Evolutionary conservation across 2,797 vertebrate species (phyloP), one percentile per base, ranked within the genome.

Genomic region (Halcyon leucocephala): DNA sequence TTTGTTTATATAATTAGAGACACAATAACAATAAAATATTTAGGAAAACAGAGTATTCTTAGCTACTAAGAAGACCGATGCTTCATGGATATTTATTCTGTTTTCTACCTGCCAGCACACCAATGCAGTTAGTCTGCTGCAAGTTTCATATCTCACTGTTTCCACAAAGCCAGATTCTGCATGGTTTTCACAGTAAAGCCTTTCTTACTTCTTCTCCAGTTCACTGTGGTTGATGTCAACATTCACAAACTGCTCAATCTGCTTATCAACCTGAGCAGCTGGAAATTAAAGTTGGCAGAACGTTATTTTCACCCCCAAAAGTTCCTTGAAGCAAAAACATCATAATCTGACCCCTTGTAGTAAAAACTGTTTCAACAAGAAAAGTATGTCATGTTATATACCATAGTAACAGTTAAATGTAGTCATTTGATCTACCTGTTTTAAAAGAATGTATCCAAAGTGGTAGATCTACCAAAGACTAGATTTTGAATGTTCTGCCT

Each of bases 21-120:
- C 35, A 58, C 25, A 79, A 78, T 72, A 91, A 51, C 31, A 94
- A 74, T 51, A 76, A 88, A 95, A 84, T 79, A 84, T 70, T 84
- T 62, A 42, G 31, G 26, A 83, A 95, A 84, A 90, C 25, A 88
- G 83, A 79, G 12, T 83, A 19, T 58, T 76, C 58, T 79, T 54
- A 84, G 8, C 42, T 93, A 66, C 61, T 77, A 79, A 83, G 28
- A 1, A 12, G 46, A 61, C 49, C 7, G 12, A 69, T 5, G 33
- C 29, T 92, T 86, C 12, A 5, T 6, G 71, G 58, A n/a, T 60
- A 31, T 54, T 92, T 82, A 67, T 51, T 89, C n/a, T 54, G 52
- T 35, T 88, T 83, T 41, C 26, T 81, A 66, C 42, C 58, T 93
- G 72, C 26, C 35, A 52, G 28, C 13, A 39, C 12, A 65, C 12